Evolutionary conservation across 2,888 invertebrate species (phyloP).

Genomic region (Catonia carolina): DNA sequence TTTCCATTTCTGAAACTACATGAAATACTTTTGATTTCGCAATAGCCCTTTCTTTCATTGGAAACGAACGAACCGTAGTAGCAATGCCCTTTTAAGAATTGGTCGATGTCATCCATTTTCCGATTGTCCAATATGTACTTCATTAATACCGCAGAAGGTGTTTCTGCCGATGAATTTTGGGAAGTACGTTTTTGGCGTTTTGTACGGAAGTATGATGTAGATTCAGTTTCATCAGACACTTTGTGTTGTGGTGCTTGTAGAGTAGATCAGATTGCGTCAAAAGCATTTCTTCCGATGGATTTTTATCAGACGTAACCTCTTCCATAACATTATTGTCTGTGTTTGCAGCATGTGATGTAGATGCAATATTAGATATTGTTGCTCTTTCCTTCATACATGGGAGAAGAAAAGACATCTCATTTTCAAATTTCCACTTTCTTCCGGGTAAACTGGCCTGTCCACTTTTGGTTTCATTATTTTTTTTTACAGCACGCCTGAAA

Average conservation of each 20-base stretch:
- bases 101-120: slow-evolving; percentile 28
- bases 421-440: background rate
- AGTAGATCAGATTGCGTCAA: background rate
- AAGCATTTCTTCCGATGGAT: background rate
- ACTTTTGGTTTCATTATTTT: background rate
- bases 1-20: slow-evolving; percentile 33
- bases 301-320: background rate
- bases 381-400: background rate
- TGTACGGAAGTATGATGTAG: no score
- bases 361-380: background rate
- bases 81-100: slow-evolving; percentile 29
- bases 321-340: background rate
- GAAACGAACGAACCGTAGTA: slow-evolving; percentile 30
- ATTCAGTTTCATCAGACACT: no score
- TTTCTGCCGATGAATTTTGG: background rate
- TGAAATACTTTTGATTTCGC: slow-evolving; percentile 33
- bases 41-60: slow-evolving; percentile 30
- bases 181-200: no score
- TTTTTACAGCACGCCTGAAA: background rate
- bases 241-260: no score
- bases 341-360: background rate
- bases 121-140: background rate
- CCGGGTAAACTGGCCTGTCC: background rate
- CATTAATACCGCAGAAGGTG: background rate
- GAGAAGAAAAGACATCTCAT: background rate